Evolutionary conservation across 2,888 invertebrate species (phyloP), one percentile per base, ranked within the genome.

Genomic region (Athripsodes cinereus): DNA sequence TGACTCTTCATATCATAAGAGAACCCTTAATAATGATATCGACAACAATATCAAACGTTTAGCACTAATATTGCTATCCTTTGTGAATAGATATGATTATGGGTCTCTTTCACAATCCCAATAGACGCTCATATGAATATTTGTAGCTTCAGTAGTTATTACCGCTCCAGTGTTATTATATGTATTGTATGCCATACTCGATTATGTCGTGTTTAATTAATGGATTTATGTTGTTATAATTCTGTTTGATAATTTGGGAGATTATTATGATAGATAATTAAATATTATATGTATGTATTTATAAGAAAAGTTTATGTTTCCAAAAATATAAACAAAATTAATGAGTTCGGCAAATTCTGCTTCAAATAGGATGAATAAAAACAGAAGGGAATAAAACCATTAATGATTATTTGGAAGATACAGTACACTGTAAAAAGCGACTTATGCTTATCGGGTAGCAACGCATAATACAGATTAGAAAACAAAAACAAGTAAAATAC

Each of bases 31-130:
- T 51, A 56, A 49, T 40, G 55, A 18, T 40, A 13, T 56, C 44
- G 55, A 18, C 49, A 13, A 49, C 44, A 44, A 56, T 56, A 56
- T 56, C 55, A 51, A 40, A 26, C 55, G 51, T 51, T 56, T 56
- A 56, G 44, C 51, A 56, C 21, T 11, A 47, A 19, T 19, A 47
- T 47, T 20, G n/a, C 47, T 19, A 20, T 47, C 47, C 47, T 11
- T 47, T 47, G n/a, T 40, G 40, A 40, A 40, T 40, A 40, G 5
- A 40, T 40, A 40, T 13, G 40, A 16, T 26, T 26, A 26, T 26
- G 26, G 26, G 10, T 26, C 26, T 26, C 10, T 26, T n/a, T 3
- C 10, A 26, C 26, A 10, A 5, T 40, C 40, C 40, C 40, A 5
- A 40, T 40, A 40, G n/a, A 40, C 40, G 13, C 40, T 8, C 40